Evolutionary conservation across 2,113 vertebrate genomes (phyloP), one percentile per base, ranked within the genome.

Genomic region (Gambusia affinis): DNA sequence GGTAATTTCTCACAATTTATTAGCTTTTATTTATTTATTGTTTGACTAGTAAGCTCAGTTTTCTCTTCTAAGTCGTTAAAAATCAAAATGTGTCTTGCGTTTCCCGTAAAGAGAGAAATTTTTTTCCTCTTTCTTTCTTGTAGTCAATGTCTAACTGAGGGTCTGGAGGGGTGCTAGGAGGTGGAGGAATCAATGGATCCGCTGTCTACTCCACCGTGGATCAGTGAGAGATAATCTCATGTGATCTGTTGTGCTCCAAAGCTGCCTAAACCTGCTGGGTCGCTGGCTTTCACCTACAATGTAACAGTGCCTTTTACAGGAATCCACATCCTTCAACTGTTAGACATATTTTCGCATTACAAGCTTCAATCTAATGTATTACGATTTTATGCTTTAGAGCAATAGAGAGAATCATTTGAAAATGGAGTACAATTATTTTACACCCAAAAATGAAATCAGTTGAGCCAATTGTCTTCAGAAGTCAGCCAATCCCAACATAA

Each of bases 161-260:
- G 64, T 68, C 67, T 62, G 60, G 64, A 80, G 68, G 54, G 75
- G 62, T 42, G 54, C 72, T 77, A 73, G 72, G 69, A 66, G 22
- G 69, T 72, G 70, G 44, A 78, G 78, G 80, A 89, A 87, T 92
- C 89, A 90, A 83, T 88, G 86, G 86, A 86, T 79, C 70, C 78
- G 80, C 73, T 79, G 77, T 88, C 76, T 80, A 67, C 88, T 89
- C 90, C 80, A 87, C 86, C 83, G 74, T 65, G 81, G 90, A 89
- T 93, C 88, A 92, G 75, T 70, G 4, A 70, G 83, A 82, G 79
- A 89, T 92, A 92, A 93, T 90, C 91, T 88, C 80, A 85, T 90
- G 80, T 88, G 85, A 90, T 90, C 85, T 90, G 89, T 89, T 85
- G 86, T 80, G 78, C 85, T 85, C 61, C 72, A 88, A 92, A 92